Percentiles rank a stretch among this genome's conserved stretches.
phyloP scores from a whole-genome alignment of 2,888 invertebrate genomes.

The Epistrophe grossulariae region DNA sequence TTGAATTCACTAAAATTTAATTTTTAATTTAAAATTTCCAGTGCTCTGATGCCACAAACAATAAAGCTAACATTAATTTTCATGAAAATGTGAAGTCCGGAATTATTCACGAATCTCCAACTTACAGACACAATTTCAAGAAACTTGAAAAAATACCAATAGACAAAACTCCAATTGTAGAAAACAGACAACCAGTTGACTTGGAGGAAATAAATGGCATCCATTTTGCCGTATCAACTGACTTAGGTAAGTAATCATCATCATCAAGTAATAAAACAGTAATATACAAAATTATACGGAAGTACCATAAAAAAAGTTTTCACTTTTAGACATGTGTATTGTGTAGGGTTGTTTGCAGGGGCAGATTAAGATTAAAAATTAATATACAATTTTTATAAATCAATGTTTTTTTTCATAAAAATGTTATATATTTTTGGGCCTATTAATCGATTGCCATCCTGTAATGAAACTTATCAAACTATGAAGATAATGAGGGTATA shows the following conservation, averaged over 20 bases:
- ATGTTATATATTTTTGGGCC: no score
- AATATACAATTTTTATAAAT: no score
- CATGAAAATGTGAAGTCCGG: slow-evolving; percentile 48
- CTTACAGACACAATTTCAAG: slow-evolving; percentile 73
- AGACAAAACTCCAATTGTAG: slow-evolving; percentile 75
- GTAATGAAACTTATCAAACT: no score
- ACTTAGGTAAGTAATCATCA: not conserved
- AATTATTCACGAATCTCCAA: slow-evolving; percentile 35
- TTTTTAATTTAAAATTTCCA: slow-evolving; percentile 57
- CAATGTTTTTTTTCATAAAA: no score
- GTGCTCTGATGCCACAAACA: slow-evolving; percentile 79
- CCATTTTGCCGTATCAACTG: not conserved
- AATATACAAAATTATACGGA: no score
- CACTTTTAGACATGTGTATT: no score
- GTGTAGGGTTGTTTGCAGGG: no score
- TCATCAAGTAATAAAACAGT: no score
- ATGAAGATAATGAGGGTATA: no score
- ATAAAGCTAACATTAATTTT: slow-evolving; percentile 25
- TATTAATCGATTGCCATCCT: no score
- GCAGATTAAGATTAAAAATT: no score
- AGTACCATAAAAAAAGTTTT: no score
- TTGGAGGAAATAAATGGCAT: not conserved
- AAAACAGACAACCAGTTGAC: slow-evolving; percentile 78
- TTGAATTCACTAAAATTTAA: not conserved
- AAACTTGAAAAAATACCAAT: slow-evolving; percentile 76